phyloP scores from a whole-genome alignment of 2,113 vertebrate genomes.

The Acrocephalus kingi region DNA sequence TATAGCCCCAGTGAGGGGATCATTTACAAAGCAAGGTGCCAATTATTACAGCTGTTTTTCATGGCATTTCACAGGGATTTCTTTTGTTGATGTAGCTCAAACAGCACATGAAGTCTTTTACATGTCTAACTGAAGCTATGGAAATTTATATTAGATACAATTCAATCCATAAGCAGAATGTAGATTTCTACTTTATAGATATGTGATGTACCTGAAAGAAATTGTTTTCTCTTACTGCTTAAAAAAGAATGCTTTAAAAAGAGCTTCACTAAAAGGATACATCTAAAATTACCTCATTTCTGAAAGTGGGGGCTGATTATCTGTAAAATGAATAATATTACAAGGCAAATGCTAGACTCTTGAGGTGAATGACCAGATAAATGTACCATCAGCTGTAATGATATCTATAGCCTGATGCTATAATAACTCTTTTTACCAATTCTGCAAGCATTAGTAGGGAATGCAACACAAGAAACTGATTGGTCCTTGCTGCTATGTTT shows the following conservation, averaged over 20 bases:
- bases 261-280: neutral
- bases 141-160: neutral
- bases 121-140: neutral
- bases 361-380: neutral
- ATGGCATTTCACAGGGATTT: neutral
- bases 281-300: neutral
- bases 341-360: neutral
- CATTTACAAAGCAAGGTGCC: neutral
- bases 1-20: neutral
- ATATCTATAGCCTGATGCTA: neutral
- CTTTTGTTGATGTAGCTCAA: neutral
- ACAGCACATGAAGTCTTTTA: neutral
- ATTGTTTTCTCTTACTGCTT: neutral
- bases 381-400: neutral
- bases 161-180: neutral
- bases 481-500: neutral
- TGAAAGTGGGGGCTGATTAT: neutral
- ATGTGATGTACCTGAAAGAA: neutral
- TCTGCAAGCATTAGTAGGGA: neutral
- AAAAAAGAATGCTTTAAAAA: neutral
- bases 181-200: neutral
- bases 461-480: neutral
- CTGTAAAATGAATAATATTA: neutral
- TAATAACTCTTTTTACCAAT: neutral
- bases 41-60: neutral